These are phyloP conservation scores for Dendrocincla fuliginosa DNA, from an alignment of 2,797 vertebrate genomes.

Conservation along the genomic window DNA sequence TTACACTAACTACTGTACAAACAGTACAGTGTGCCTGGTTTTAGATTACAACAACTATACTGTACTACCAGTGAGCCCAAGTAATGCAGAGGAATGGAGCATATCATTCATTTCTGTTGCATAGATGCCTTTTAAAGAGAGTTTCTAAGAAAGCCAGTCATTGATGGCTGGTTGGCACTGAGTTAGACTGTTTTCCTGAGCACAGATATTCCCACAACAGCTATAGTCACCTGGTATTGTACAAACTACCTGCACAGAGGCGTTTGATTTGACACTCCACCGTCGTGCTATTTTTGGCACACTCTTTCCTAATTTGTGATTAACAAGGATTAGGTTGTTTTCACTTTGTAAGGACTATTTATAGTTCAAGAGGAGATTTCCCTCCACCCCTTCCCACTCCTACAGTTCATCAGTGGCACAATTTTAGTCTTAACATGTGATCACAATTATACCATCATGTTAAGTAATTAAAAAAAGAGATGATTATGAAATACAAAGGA, in stretches of 20 bases:
- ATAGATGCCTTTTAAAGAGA: conserved; percentile 36
- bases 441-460: neutral
- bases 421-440: conserved; percentile 36
- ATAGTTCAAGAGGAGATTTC: conserved; percentile 24
- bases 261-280: conserved; percentile 19
- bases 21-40: conserved; percentile 60
- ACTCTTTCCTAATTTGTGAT: conserved; percentile 9
- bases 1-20: conserved; percentile 51
- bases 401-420: conserved; percentile 15
- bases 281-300: neutral
- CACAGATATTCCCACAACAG: conserved; percentile 27
- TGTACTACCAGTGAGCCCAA: conserved; percentile 5
- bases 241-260: conserved; percentile 28
- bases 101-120: conserved; percentile 20
- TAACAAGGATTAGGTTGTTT: conserved; percentile 71
- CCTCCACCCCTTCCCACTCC: neutral
- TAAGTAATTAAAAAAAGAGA: conserved; percentile 3
- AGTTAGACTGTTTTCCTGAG: neutral
- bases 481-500: neutral
- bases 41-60: conserved; percentile 10
- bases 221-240: conserved; percentile 22
- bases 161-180: neutral
- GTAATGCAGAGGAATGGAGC: conserved; percentile 15
- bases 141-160: neutral
- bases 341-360: conserved; percentile 61